Evolutionary conservation across 2,888 invertebrate genomes (phyloP), one percentile per base, ranked within the genome.

Genomic region (Nemotelus nigrinus): DNA sequence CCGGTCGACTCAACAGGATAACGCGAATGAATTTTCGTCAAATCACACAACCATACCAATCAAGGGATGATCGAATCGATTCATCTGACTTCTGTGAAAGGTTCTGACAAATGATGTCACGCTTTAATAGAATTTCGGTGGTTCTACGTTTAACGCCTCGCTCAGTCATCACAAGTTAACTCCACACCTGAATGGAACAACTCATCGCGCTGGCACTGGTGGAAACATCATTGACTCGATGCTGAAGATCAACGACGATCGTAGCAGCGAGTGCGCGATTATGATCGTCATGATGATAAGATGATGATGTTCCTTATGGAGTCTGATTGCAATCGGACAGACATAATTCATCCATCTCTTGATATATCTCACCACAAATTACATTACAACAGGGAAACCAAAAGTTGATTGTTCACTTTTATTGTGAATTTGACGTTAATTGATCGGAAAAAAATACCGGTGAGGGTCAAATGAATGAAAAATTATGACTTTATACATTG

Each of bases 81-180:
- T 72, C 47, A 57, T 58, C 58, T 8, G 55, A 43, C 5, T 55
- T 44, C 57, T 39, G 25, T 58, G 47, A 2, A 50, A 44, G 53
- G n/a, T 6, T 48, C 25, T 39, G 79, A 79, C 79, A 79, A 79
- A 79, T 79, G 77, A 77, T 77, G 76, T 79, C 77, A 79, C 79
- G 77, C 75, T 77, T 79, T 78, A 79, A 79, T 77, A 79, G 77
- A 77, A 77, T 77, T 77, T 78, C 70, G 60, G 72, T 79, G 77
- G 72, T 65, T 67, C 68, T 72, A 72, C 77, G 43, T 45, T 53
- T 50, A 25, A 7, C 53, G 7, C 53, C 48, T 53, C n/a, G 10
- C 25, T 47, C n/a, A 47, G 67, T 10, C 58, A 5, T n/a, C 7
- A 58, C 25, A 5, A n/a, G 4, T 8, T 50, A 39, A 25, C 48